These are phyloP conservation scores for Unio pictorum DNA, from an alignment of 2,888 invertebrate genomes.

Conservation along the genomic window DNA sequence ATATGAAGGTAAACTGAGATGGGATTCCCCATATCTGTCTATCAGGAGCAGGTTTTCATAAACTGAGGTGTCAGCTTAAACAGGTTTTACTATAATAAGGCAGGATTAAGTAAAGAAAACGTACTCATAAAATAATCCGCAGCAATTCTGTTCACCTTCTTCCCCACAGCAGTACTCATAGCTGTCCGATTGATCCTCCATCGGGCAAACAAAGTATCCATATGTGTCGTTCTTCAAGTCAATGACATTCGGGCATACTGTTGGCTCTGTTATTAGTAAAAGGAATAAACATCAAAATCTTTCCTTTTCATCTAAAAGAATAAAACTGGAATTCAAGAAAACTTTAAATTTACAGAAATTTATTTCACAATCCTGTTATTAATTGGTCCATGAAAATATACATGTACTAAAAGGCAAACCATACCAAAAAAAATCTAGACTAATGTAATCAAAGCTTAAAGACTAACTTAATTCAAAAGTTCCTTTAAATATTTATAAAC, in stretches of 20 bases:
- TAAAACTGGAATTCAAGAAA: not conserved
- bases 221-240: slow-evolving; percentile 23
- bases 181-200: slow-evolving; percentile 12
- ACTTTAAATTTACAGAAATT: not conserved
- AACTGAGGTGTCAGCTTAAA: too few species aligned
- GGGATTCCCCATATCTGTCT: too few species aligned
- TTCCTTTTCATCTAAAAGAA: not conserved
- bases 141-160: slow-evolving; percentile 26
- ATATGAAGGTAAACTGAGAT: too few species aligned
- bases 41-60: too few species aligned
- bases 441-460: too few species aligned
- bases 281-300: not conserved
- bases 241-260: slow-evolving; percentile 23
- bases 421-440: too few species aligned
- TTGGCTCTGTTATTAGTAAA: slow-evolving; percentile 19
- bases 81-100: too few species aligned
- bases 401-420: too few species aligned
- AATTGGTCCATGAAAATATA: too few species aligned
- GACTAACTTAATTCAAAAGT: too few species aligned
- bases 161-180: slow-evolving; percentile 32
- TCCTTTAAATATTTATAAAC: too few species aligned
- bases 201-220: slow-evolving; percentile 36
- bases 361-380: not conserved
- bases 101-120: not conserved
- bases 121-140: slow-evolving; percentile 21